Evolutionary conservation across 2,888 invertebrate genomes (phyloP).

Genomic region (Tenthredo livida): DNA sequence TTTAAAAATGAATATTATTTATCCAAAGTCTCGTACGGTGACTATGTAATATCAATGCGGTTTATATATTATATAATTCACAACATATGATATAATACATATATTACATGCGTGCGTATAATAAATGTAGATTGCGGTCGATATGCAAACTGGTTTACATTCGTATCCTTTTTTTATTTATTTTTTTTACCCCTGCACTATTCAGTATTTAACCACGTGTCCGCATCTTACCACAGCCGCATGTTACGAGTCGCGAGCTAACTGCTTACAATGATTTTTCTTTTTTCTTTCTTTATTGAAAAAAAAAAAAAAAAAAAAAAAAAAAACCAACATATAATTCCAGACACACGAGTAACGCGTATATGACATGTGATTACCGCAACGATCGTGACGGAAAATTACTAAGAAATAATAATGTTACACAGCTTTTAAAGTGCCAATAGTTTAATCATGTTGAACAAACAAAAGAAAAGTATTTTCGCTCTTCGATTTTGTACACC

Average conservation of each 20-base stretch:
- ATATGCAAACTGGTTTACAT: conserved; percentile 17
- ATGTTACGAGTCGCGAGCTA: not conserved
- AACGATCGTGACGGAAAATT: not conserved
- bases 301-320: no score
- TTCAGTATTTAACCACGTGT: conserved; percentile 16
- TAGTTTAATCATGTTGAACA: not conserved
- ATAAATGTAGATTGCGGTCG: not conserved
- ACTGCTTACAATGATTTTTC: not conserved
- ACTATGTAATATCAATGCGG: not conserved
- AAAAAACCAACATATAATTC: not conserved
- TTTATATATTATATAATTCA: conserved; percentile 1
- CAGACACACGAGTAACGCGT: not conserved
- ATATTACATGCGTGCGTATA: not conserved
- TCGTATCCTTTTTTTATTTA: not conserved
- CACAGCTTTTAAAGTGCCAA: not conserved
- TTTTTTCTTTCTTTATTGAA: not conserved
- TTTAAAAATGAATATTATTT: no score
- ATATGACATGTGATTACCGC: not conserved
- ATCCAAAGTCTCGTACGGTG: not conserved
- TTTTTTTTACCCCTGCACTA: not conserved
- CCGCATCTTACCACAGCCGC: not conserved
- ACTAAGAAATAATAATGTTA: not conserved
- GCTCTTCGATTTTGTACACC: not conserved
- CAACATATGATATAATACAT: not conserved
- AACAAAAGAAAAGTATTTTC: not conserved